These are phyloP conservation scores for Scaptodrosophila latifasciaeformis DNA, from an alignment of 2,888 invertebrate genomes.

Conservation along the genomic window DNA sequence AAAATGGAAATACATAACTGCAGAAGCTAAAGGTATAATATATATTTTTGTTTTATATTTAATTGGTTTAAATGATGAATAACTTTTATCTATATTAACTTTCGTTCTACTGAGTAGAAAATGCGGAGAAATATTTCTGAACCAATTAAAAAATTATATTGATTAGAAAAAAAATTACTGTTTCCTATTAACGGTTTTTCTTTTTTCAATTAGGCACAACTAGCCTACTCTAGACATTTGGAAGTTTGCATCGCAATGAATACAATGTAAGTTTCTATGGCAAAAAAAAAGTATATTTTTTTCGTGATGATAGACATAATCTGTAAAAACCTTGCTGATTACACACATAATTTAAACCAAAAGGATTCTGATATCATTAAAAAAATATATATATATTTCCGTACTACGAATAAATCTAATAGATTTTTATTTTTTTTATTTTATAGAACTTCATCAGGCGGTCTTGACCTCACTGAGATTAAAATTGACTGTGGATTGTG, in stretches of 20 bases:
- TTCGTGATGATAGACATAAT: constrained; percentile 40
- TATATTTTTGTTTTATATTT: too few species aligned
- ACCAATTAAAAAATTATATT: background rate
- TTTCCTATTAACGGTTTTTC: background rate
- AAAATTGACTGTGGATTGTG: constrained; percentile 10
- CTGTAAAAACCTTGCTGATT: constrained; percentile 47
- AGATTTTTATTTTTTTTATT: too few species aligned
- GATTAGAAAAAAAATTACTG: too few species aligned
- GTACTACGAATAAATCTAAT: too few species aligned
- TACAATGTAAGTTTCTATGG: too few species aligned
- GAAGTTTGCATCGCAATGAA: background rate
- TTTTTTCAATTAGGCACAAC: too few species aligned
- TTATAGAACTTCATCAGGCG: rapidly evolving
- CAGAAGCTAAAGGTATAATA: too few species aligned
- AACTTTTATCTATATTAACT: constrained; percentile 49
- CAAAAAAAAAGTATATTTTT: too few species aligned
- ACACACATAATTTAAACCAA: constrained; percentile 47
- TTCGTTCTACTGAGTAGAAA: constrained; percentile 60
- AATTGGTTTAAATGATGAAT: constrained; percentile 39
- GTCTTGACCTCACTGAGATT: constrained; percentile 1
- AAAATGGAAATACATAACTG: too few species aligned
- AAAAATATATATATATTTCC: constrained; percentile 12
- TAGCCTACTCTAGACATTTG: too few species aligned
- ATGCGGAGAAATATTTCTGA: constrained; percentile 44
- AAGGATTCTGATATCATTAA: constrained; percentile 62